Base-by-base conservation (phyloP, 2,797 vertebrate genomes). In the Notolabrus celidotus region DNA sequence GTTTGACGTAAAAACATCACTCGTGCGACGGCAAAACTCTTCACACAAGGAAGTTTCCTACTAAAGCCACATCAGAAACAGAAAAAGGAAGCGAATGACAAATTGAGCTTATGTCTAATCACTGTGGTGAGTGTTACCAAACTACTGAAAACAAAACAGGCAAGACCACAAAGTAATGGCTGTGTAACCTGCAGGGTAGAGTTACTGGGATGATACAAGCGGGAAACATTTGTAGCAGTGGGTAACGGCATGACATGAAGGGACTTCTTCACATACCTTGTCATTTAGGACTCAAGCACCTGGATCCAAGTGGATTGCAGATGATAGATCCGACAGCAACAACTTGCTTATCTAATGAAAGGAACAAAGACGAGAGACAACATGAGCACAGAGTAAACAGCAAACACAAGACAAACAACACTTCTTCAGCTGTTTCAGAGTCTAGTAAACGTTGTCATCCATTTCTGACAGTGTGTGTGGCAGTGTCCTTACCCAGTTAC, bases 211-310 rank as follows among this genome's bases (percentile, higher is more conserved):
- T 10, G 20, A 20, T n/a, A n/a, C n/a, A n/a, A n/a, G 25, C 20
- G 19, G 4, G 19, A 46, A 43, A 22, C 0, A 1, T 41, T 31
- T 47, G 34, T 15, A 51, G 33, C 15, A 12, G 17, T 1, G 45
- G 31, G 19, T 60, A 38, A 31, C n/a, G 7, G 14, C 19, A 11
- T 2, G 3, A 47, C 16, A 42, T 61, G 1, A 65, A 16, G 7
- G 4, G 0, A 34, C 4, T 25, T 27, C 7, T 0, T 64, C 41
- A 49, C 54, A 39, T 88, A 93, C 92, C 92, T 92, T 90, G 90
- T 92, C 93, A 93, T 94, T 93, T 93, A 92, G 88, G 86, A 89
- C 71, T 83, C 64, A 86, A 86, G 77, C 58, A 53, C 82, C 88
- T 86, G 88, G 88, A 88, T 89, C 74, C 86, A 80, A 87, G 62